phyloP scores from a whole-genome alignment of 2,113 vertebrate species.

The Dolichotis patagonum region DNA sequence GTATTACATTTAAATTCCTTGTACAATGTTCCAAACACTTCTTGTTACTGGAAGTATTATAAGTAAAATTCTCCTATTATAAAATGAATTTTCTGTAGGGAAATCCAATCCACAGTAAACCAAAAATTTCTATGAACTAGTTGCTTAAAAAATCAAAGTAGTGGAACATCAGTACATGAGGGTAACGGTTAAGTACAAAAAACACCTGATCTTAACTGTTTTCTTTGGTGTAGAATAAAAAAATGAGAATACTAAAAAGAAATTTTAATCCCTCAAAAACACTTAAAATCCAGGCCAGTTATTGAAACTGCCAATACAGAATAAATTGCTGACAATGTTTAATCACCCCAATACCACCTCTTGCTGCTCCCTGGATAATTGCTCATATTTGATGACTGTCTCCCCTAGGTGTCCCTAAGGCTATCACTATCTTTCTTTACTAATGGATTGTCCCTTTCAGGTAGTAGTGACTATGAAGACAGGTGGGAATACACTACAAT shows the following conservation, averaged over 20 bases:
- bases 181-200: not conserved
- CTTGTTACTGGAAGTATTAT: slow-evolving; percentile 19
- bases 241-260: slow-evolving; percentile 25
- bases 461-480: not conserved
- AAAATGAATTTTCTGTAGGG: not conserved
- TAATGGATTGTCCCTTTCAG: slow-evolving; percentile 3
- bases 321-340: not conserved
- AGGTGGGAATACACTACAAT: not conserved
- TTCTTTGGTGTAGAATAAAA: not conserved
- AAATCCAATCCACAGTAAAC: slow-evolving; percentile 35
- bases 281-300: not conserved
- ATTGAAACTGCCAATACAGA: not conserved
- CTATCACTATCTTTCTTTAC: slow-evolving; percentile 2
- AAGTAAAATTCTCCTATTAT: not conserved
- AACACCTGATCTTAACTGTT: not conserved
- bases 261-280: not conserved
- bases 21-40: not conserved
- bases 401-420: not conserved
- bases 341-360: not conserved
- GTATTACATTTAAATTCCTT: not conserved
- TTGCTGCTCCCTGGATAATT: not conserved
- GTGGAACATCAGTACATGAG: not conserved
- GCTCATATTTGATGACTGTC: not conserved
- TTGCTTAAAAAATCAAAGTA: not conserved
- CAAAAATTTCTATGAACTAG: not conserved